Base-by-base conservation (phyloP, 2,113 vertebrate species). In the Anolis carolinensis region DNA sequence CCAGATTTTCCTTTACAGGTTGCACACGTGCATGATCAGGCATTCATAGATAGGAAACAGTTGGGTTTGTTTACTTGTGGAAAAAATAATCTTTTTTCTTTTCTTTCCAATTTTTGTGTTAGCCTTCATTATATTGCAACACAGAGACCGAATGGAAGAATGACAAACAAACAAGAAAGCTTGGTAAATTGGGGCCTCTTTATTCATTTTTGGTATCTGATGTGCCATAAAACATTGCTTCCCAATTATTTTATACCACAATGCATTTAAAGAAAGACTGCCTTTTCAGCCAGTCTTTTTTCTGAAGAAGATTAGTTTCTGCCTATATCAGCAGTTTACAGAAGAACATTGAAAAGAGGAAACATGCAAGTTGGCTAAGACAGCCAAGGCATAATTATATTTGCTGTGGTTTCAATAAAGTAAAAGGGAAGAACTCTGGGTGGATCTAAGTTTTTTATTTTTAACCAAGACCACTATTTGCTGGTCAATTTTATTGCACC, bases 1-100 rank as follows among this genome's bases (percentile, higher is more conserved):
- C 59, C 75, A 88, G 87, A 91, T 91, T 91, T 91, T 93, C 92
- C 94, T 91, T 91, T 94, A 89, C 90, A 92, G 95, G 95, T 93
- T 93, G 90, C 93, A 95, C 92, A 95, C 88, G 82, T 95, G 96
- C 96, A 96, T 96, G 97, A 96, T 91, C 92, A 91, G 94, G 91
- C 95, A 88, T 93, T 94, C 91, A 95, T 92, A 92, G 93, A 95
- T 92, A 92, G 91, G 86, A 92, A 83, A 94, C 83, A 10, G 32
- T 63, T 83, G 78, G 86, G 82, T 91, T 90, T 92, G 92, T 85
- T 92, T 92, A 86, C 86, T 88, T 94, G 91, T 68, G 25, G 11
- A 32, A 74, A 65, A 73, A 71, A 71, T 82, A 55, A 82, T 63
- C 13, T 78, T 82, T 76, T 93, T 30, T 73, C 23, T 7, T 86